phyloP scores from a whole-genome alignment of 2,113 vertebrate species.

The Conger conger region DNA sequence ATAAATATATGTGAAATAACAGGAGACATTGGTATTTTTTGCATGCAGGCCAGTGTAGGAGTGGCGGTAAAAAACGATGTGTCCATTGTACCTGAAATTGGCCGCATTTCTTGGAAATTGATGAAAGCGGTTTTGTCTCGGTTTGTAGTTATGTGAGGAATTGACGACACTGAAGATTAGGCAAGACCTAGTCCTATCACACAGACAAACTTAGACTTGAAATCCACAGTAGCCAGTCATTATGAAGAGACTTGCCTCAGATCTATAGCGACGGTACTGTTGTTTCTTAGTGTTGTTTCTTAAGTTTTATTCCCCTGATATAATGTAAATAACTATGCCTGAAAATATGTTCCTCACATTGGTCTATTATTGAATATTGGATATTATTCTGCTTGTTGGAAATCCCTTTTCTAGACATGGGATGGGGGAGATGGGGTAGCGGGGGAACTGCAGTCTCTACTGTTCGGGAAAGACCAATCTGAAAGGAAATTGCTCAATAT shows the following conservation, averaged over 20 bases:
- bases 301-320: constrained; percentile 19
- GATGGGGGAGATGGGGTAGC: no score
- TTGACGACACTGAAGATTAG: constrained; percentile 40
- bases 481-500: constrained; percentile 87
- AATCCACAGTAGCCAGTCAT: constrained; percentile 30
- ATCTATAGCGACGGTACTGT: constrained; percentile 26
- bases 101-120: constrained; percentile 33
- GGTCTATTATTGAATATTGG: constrained; percentile 31
- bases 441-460: constrained; percentile 2
- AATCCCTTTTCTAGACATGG: constrained; percentile 9
- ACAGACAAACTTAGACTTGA: constrained; percentile 35
- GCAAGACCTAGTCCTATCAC: constrained; percentile 40
- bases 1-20: constrained; percentile 32
- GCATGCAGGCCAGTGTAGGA: constrained; percentile 49
- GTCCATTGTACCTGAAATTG: no score
- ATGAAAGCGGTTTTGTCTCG: constrained; percentile 33
- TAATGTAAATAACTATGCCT: constrained; percentile 28
- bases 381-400: constrained; percentile 42
- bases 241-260: constrained; percentile 30
- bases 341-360: constrained; percentile 32
- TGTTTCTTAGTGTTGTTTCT: constrained; percentile 26
- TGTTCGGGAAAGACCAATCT: constrained; percentile 39
- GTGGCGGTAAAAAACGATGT: no score
- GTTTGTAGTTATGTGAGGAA: constrained; percentile 28
- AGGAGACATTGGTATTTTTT: constrained; percentile 51